Conservation (phyloP, 1,140 invertebrate species). For the Drosophila bifasciata region DNA sequence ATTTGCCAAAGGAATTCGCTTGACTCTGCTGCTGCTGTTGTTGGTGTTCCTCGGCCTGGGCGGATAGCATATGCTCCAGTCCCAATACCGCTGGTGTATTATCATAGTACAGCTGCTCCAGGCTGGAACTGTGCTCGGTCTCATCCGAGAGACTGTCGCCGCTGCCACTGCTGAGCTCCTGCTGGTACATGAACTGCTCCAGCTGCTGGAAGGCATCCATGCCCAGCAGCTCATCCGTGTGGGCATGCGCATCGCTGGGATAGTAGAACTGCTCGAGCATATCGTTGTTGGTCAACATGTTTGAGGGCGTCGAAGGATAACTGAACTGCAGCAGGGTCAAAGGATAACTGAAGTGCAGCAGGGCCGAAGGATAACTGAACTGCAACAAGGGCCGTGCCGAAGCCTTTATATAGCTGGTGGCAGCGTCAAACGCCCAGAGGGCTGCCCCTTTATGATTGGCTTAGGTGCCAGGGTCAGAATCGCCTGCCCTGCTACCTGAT, state of each 20-base stretch:
- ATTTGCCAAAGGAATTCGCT: conserved; percentile 19
- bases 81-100: conserved; percentile 58
- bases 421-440: neutral
- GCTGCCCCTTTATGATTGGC: conserved; percentile 53
- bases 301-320: conserved; percentile 66
- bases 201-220: conserved; percentile 59
- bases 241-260: conserved; percentile 24
- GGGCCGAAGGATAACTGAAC: conserved; percentile 69
- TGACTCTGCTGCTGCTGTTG: conserved; percentile 18
- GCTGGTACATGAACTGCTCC: conserved; percentile 54
- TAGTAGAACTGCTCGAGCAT: conserved; percentile 66
- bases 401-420: conserved; percentile 64
- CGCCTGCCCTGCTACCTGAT: conserved; percentile 61
- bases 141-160: conserved; percentile 65
- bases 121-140: conserved; percentile 45
- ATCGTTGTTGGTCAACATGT: conserved; percentile 75
- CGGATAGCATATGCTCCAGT: conserved; percentile 61
- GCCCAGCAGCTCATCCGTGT: conserved; percentile 20
- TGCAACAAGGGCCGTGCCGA: too few relatives aligned
- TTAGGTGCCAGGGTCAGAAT: neutral
- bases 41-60: conserved; percentile 40
- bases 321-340: conserved; percentile 46
- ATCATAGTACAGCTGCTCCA: conserved; percentile 51
- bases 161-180: conserved; percentile 50
- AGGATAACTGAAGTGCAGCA: conserved; percentile 66